These are phyloP conservation scores for Aselliscus stoliczkanus DNA, from an alignment of 2,797 vertebrate genomes.

Conservation along the genomic window DNA sequence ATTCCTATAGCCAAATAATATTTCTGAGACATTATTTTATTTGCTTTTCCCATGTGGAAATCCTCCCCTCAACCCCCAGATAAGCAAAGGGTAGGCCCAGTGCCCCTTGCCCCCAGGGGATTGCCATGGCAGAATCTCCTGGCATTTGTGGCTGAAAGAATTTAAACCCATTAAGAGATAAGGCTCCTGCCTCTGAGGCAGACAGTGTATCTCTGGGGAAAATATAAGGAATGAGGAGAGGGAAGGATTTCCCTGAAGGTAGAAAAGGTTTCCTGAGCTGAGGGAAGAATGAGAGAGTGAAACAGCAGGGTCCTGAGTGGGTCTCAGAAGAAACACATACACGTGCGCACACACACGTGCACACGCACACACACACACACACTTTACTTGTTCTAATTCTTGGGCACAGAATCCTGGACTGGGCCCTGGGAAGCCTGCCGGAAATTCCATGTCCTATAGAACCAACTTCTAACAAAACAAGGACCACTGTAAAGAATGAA, in stretches of 20 bases:
- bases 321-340: background rate
- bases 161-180: background rate
- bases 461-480: background rate
- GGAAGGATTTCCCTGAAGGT: background rate
- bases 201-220: background rate
- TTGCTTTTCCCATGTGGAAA: background rate
- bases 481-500: background rate
- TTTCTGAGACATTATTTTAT: background rate
- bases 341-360: background rate
- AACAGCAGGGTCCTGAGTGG: background rate
- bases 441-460: background rate
- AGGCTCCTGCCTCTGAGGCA: background rate
- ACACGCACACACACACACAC: background rate
- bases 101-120: background rate
- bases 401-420: background rate
- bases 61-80: background rate
- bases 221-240: background rate
- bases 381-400: background rate
- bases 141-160: background rate
- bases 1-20: background rate
- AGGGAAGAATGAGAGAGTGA: background rate
- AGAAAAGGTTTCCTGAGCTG: background rate
- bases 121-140: background rate
- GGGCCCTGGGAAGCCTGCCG: background rate
- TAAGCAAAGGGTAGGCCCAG: background rate